Base-by-base conservation (phyloP, 1,140 invertebrate genomes). In the Drosophila mauritiana region DNA sequence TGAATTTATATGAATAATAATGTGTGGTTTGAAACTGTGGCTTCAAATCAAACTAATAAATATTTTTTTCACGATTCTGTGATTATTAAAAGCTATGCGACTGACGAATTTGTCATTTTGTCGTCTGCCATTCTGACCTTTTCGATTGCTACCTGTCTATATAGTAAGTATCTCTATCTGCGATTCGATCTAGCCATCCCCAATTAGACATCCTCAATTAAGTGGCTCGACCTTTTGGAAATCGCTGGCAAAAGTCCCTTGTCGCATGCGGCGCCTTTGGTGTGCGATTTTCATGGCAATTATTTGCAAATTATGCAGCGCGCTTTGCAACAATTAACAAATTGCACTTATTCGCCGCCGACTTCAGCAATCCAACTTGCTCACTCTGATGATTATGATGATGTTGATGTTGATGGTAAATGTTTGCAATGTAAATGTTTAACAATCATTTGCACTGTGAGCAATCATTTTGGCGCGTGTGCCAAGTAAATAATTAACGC, bases 401-500 rank as follows among this genome's bases (percentile, higher is more conserved):
- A 62, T 78, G 69, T 40, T 76, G 56, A 63, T 55, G 68, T 55
- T 40, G 72, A 73, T 73, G 56, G 57, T 63, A 72, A 86, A 79
- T 72, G 68, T 72, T 72, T 70, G 42, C 43, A 72, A 70, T 75
- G 65, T 69, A 73, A 88, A 89, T 89, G 70, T 86, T 86, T 83
- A 86, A 75, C 83, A 80, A 83, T 88, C 69, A 82, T 88, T 82
- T 69, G 53, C 67, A 61, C 39, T 70, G 79, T 89, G 84, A 89
- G 85, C 84, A 89, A 89, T 89, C 77, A 80, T 68, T 80, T 84
- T 73, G 84, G 84, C 85, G 80, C 85, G 84, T 88, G 83, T 76
- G 70, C 52, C 69, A 46, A 74, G 51, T 51, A 78, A 85, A 85
- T 78, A 86, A 82, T 88, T 67, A 73, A 51, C 73, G 68, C 49